Conservation (phyloP, 2,113 vertebrate species). For the Alethe diademata region DNA sequence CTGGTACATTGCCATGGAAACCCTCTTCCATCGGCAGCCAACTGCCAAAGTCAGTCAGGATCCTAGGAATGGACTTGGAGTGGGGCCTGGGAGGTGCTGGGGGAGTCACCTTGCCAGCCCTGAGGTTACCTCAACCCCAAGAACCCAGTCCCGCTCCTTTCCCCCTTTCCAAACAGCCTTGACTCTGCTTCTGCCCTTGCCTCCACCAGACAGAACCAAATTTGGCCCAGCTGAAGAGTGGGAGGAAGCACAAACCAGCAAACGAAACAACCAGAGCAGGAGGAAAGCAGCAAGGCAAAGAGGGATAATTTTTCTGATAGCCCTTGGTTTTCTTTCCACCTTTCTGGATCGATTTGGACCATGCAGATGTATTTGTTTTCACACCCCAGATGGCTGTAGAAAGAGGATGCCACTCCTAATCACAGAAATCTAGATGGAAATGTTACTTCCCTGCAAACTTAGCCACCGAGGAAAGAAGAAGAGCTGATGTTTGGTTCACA, state of each 20-base stretch:
- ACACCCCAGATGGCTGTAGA: slow-evolving; percentile 45
- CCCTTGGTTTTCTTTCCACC: slow-evolving; percentile 16
- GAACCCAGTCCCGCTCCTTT: neutral
- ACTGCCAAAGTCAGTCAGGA: slow-evolving; percentile 73
- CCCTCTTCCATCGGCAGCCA: slow-evolving; percentile 56
- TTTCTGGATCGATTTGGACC: slow-evolving; percentile 1
- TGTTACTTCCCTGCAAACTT: slow-evolving; percentile 16
- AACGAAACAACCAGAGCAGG: neutral
- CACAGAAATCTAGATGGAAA: slow-evolving; percentile 27
- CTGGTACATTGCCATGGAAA: slow-evolving; percentile 75
- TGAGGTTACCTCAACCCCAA: fast-evolving
- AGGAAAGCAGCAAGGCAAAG: neutral
- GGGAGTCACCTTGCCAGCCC: neutral
- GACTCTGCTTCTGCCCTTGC: neutral
- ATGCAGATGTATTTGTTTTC: slow-evolving; percentile 32
- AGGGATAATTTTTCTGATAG: neutral
- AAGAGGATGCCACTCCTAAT: slow-evolving; percentile 30
- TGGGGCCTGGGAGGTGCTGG: neutral
- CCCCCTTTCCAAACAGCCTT: neutral
- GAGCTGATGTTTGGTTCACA: neutral
- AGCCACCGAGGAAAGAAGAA: slow-evolving; percentile 1
- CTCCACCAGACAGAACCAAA: slow-evolving; percentile 2
- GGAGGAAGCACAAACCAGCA: neutral
- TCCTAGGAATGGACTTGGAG: slow-evolving; percentile 60
- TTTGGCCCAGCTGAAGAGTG: neutral